A percentile compares a stretch with the other conserved stretches of the same genome.
phyloP scores from a whole-genome alignment of 2,113 vertebrate genomes.

The Raphicerus campestris region DNA sequence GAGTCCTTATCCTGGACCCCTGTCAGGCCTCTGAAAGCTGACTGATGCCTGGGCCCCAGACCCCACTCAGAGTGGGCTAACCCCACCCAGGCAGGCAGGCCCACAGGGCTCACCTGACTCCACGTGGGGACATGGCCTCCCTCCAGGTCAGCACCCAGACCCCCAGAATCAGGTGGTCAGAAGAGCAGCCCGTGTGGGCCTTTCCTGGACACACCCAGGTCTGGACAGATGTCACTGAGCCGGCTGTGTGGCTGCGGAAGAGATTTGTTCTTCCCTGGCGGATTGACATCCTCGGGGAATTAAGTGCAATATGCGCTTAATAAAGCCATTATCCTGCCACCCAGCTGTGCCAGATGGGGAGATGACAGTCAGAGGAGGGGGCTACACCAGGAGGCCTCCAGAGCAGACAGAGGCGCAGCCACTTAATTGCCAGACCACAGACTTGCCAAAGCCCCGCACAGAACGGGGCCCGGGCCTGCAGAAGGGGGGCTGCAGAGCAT shows the following conservation, averaged over 20 bases:
- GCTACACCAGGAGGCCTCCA: slow-evolving; percentile 72
- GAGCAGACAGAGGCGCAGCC: slow-evolving; percentile 69
- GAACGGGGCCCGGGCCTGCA: not conserved
- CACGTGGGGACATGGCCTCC: no score
- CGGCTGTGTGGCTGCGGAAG: slow-evolving; percentile 47
- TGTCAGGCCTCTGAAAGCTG: not conserved
- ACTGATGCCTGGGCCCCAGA: no score
- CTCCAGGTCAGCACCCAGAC: not conserved
- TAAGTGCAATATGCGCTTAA: slow-evolving; percentile 75
- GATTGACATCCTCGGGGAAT: slow-evolving; percentile 73
- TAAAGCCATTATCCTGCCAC: slow-evolving; percentile 78
- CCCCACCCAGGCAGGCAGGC: no score
- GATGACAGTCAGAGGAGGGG: slow-evolving; percentile 48
- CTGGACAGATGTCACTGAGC: slow-evolving; percentile 65
- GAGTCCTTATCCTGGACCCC: not conserved
- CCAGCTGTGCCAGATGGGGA: slow-evolving; percentile 73
- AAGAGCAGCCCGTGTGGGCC: not conserved
- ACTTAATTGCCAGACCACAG: slow-evolving; percentile 73
- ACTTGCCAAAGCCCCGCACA: slow-evolving; percentile 62
- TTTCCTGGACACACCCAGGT: slow-evolving; percentile 47
- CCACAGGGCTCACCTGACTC: not conserved
- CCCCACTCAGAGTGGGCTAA: not conserved
- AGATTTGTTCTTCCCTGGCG: slow-evolving; percentile 58
- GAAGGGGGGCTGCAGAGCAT: not conserved
- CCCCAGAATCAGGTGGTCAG: no score